phyloP scores from a whole-genome alignment of 2,797 vertebrate species.

The Dromococcyx pavoninus region DNA sequence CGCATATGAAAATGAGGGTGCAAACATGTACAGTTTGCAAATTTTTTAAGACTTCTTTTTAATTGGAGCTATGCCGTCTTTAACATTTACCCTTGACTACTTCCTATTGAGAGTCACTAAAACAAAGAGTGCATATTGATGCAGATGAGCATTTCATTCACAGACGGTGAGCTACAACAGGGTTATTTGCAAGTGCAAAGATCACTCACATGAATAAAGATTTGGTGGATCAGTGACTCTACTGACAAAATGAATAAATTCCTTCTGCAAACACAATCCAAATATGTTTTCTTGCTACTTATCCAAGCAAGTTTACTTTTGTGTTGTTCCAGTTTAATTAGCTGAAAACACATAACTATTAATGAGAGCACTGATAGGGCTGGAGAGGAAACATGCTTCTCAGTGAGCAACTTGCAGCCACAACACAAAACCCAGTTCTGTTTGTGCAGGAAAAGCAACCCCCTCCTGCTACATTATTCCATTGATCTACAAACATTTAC shows the following conservation, averaged over 20 bases:
- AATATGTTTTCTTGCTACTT: conserved; percentile 39
- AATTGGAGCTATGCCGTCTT: background rate
- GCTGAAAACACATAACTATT: conserved; percentile 51
- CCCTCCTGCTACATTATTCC: conserved; percentile 81
- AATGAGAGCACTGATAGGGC: background rate
- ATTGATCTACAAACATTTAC: conserved; percentile 81
- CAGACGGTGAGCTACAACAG: conserved; percentile 9
- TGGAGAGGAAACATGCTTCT: conserved; percentile 35
- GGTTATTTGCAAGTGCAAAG: conserved; percentile 61
- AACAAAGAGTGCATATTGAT: conserved; percentile 10
- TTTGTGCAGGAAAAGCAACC: conserved; percentile 70
- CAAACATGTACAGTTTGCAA: background rate
- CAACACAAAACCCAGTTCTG: conserved; percentile 57
- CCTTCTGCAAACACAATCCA: conserved; percentile 22
- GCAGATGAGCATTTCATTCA: conserved; percentile 18
- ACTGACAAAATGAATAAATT: conserved; percentile 27
- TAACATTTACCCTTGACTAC: background rate
- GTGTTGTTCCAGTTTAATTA: conserved; percentile 43
- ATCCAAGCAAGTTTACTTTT: conserved; percentile 30
- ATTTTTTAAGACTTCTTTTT: background rate
- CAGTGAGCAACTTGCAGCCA: conserved; percentile 56
- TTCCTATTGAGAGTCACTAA: background rate
- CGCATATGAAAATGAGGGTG: background rate
- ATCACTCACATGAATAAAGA: conserved; percentile 66
- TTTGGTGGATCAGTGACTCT: conserved; percentile 38